Evolutionary conservation across 2,888 invertebrate species (phyloP), one percentile per base, ranked within the genome.

Genomic region (Andrena camellia): DNA sequence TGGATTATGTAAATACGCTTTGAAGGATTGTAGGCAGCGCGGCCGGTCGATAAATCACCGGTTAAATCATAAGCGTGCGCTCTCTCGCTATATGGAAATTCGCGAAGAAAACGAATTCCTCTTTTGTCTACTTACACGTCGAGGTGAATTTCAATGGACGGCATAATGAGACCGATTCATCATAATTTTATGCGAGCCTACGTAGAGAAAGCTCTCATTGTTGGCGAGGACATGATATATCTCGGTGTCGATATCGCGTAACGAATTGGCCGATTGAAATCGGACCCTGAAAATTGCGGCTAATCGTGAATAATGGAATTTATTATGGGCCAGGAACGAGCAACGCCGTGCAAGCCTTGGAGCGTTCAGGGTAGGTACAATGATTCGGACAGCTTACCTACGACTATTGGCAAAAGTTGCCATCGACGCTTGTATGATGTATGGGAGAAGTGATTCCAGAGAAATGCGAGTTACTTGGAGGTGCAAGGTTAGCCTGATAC

Each of bases 1-100:
- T 81, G 78, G 78, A 78, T 83, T 83, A 83, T 78, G 83, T 78
- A 83, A 78, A 83, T 83, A 78, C 62, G 66, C n/a, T 70, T 83
- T 83, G 83, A 83, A 78, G 78, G 74, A 83, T 83, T 74, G 74
- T 74, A 83, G 69, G 83, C 83, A 78, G 69, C 54, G 69, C 54
- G 73, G 57, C 64, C 70, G 60, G 54, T 74, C 83, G 73, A 83
- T 83, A 83, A 83, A 83, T 82, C 82, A 82, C 54, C 26, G 81
- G 57, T 66, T 54, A 81, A 83, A 81, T 83, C 83, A 78, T 71
- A 73, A 83, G 68, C 77, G 66, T 26, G 62, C 26, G 76, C 67
- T 57, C 50, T 52, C 57, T 57, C 48, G 71, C 69, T 57, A 67
- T 73, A 78, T 83, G 83, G 83, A 78, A 83, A 78, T 73, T 57